These are phyloP conservation scores for Atrina japonica DNA, from an alignment of 2,888 invertebrate genomes.

Conservation along the genomic window DNA sequence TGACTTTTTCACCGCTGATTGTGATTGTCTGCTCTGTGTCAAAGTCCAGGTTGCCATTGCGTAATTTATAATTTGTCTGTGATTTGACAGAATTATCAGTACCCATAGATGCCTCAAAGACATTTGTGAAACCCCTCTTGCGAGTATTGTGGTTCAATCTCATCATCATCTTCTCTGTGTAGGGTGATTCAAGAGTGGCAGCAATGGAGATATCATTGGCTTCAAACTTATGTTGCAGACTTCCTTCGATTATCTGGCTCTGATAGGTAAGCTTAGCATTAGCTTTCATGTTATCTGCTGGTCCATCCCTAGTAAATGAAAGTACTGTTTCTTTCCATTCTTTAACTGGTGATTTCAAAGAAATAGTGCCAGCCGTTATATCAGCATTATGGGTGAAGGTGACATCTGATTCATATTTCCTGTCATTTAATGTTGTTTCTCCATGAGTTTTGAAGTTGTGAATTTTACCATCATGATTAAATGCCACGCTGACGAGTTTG, in stretches of 20 bases:
- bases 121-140: constrained; percentile 37
- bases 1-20: constrained; percentile 29
- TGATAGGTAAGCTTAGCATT: constrained; percentile 54
- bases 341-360: constrained; percentile 24
- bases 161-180: constrained; percentile 43
- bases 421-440: constrained; percentile 19
- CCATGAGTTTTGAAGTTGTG: constrained; percentile 23
- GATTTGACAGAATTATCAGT: constrained; percentile 10
- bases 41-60: constrained; percentile 21
- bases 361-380: constrained; percentile 7
- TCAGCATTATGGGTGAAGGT: constrained; percentile 2
- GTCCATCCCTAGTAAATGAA: constrained; percentile 47
- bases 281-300: constrained; percentile 47
- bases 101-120: constrained; percentile 31
- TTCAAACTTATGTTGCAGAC: constrained; percentile 41
- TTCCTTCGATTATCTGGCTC: constrained; percentile 47
- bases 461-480: constrained; percentile 13
- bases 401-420: constrained; percentile 23
- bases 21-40: constrained; percentile 11
- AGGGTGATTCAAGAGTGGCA: constrained; percentile 49
- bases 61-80: constrained; percentile 30
- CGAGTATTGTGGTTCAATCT: constrained; percentile 32
- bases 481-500: constrained; percentile 4
- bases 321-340: constrained; percentile 49
- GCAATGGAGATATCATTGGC: constrained; percentile 39